Conservation (phyloP, 2,888 invertebrate species). For the Drosophila paracracens region DNA sequence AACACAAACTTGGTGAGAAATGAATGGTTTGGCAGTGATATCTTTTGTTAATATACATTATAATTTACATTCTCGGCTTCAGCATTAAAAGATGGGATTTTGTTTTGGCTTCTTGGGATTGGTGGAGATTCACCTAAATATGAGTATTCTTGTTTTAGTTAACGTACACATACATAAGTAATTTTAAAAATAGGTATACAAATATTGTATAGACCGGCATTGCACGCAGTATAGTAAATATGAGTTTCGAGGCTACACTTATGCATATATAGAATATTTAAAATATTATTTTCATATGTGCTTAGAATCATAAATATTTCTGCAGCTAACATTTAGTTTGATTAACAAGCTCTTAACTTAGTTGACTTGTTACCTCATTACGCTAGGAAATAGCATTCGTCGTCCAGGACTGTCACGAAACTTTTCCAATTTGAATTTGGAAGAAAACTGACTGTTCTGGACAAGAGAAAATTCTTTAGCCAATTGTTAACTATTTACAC, state of each 20-base stretch:
- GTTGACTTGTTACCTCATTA: slow-evolving; percentile 19
- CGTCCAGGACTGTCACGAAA: background rate
- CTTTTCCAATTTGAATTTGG: background rate
- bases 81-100: slow-evolving; percentile 15
- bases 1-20: slow-evolving; percentile 16
- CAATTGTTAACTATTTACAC: slow-evolving; percentile 43
- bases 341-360: slow-evolving; percentile 36
- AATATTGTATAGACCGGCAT: slow-evolving; percentile 58
- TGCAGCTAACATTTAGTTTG: slow-evolving; percentile 26
- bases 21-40: slow-evolving; percentile 39
- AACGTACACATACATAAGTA: slow-evolving; percentile 22
- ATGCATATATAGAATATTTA: slow-evolving; percentile 17
- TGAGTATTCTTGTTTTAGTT: slow-evolving; percentile 51
- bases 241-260: slow-evolving; percentile 17
- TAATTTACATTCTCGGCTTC: slow-evolving; percentile 14
- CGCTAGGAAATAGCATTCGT: background rate
- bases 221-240: slow-evolving; percentile 47
- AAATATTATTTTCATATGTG: background rate
- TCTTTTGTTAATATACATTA: slow-evolving; percentile 6
- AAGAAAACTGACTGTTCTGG: background rate
- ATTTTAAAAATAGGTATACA: slow-evolving; percentile 45
- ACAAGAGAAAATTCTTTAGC: slow-evolving; percentile 1
- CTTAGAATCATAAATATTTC: slow-evolving; percentile 25
- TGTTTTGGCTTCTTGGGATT: slow-evolving; percentile 26
- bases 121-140: slow-evolving; percentile 41